A percentile compares a stretch with the other conserved stretches of the same genome.
Conservation (phyloP, 37 sponge, comb jelly and placozoan species). For the Ephydatia muelleri region DNA sequence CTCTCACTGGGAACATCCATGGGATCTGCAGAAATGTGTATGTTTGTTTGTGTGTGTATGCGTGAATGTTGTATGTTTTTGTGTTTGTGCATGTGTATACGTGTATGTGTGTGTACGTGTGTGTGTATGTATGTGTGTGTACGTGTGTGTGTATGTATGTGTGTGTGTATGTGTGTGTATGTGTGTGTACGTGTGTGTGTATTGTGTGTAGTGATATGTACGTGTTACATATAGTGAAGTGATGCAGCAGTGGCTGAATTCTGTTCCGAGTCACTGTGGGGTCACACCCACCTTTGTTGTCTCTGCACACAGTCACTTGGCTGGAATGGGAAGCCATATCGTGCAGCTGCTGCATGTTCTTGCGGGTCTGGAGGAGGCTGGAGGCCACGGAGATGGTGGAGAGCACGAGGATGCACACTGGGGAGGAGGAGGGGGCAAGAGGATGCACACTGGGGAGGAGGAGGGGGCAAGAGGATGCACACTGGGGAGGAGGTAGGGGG, state of each 20-base stretch:
- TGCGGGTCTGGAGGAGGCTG: slow-evolving; percentile 60
- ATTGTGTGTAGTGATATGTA: too few species aligned
- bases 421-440: slow-evolving; percentile 35
- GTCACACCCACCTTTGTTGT: slow-evolving; percentile 37
- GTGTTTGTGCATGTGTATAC: too few species aligned
- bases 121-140: too few species aligned
- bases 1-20: slow-evolving; percentile 40
- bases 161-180: not conserved
- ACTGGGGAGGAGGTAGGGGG: slow-evolving; percentile 56
- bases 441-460: slow-evolving; percentile 54
- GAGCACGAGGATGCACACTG: slow-evolving; percentile 45
- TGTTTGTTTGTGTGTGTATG: too few species aligned
- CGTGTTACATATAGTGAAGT: too few species aligned
- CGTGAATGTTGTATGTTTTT: too few species aligned
- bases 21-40: slow-evolving; percentile 4
- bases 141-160: not conserved
- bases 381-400: slow-evolving; percentile 57
- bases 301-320: slow-evolving; percentile 41
- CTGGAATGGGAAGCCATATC: slow-evolving; percentile 53
- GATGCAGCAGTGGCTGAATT: too few species aligned
- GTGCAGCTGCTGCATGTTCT: slow-evolving; percentile 55
- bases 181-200: too few species aligned
- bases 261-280: too few species aligned
- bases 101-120: too few species aligned
- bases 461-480: slow-evolving; percentile 43